Evolutionary conservation across 2,113 vertebrate genomes (phyloP).

Genomic region (Anser cygnoides): DNA sequence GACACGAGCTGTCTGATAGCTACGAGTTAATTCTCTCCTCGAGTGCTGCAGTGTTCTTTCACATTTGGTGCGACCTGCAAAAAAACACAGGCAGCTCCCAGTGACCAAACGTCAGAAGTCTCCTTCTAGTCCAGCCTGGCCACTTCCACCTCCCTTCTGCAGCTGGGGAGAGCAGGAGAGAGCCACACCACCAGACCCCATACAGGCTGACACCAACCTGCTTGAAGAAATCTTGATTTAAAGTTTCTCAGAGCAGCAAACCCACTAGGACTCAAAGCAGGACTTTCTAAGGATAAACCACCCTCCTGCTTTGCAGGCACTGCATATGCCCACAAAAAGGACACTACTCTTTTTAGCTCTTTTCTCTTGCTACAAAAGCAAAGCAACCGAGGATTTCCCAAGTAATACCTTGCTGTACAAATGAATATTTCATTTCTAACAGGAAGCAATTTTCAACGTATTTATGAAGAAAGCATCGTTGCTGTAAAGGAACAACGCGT

Average conservation of each 20-base stretch:
- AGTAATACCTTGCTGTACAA: background rate
- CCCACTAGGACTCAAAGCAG: background rate
- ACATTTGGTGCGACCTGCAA: fast-evolving
- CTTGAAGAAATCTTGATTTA: background rate
- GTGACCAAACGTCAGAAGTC: background rate
- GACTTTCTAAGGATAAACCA: background rate
- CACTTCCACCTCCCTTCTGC: background rate
- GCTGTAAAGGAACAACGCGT: slow-evolving; percentile 56
- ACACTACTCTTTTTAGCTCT: background rate
- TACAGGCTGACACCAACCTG: background rate
- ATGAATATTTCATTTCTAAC: slow-evolving; percentile 18
- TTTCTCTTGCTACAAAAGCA: background rate
- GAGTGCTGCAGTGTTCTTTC: background rate
- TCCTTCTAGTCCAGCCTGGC: fast-evolving
- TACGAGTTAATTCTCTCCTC: background rate
- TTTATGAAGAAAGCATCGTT: slow-evolving; percentile 21
- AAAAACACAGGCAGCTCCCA: background rate
- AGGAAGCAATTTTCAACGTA: background rate
- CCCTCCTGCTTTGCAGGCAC: background rate
- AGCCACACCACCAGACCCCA: background rate
- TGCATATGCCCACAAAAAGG: background rate
- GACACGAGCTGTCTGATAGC: background rate
- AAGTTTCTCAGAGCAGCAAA: background rate
- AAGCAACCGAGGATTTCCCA: background rate
- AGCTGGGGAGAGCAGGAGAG: fast-evolving